A percentile compares a stretch with the other conserved stretches of the same genome.
These are phyloP conservation scores for Sebastes elongatus DNA, from an alignment of 2,797 vertebrate genomes.

Conservation along the genomic window DNA sequence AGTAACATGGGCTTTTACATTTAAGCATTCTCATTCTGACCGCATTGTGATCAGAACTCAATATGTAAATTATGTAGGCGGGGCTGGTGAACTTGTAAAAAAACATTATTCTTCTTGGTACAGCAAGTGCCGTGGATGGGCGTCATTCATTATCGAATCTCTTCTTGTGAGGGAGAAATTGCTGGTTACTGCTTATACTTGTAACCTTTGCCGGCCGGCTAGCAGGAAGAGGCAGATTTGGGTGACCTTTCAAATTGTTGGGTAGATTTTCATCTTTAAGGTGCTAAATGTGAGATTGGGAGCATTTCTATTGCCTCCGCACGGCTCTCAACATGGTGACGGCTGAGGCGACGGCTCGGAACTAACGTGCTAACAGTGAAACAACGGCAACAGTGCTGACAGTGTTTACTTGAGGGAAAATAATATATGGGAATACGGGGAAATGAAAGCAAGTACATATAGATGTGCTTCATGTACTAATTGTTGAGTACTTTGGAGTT, in stretches of 20 bases:
- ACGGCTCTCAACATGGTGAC: too few species aligned
- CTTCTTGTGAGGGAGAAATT: neutral
- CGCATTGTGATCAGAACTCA: neutral
- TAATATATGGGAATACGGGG: neutral
- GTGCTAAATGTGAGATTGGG: too few species aligned
- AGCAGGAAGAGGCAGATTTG: neutral
- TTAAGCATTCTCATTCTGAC: neutral
- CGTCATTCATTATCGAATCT: neutral
- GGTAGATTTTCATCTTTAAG: neutral
- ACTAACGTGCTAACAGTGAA: too few species aligned
- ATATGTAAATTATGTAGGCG: too few species aligned
- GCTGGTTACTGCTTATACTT: neutral
- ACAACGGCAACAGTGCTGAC: too few species aligned
- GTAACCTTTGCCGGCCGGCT: neutral
- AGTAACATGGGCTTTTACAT: neutral
- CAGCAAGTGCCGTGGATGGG: neutral
- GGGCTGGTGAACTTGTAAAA: too few species aligned
- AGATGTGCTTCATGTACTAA: neutral
- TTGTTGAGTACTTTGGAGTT: neutral
- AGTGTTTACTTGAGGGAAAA: too few species aligned
- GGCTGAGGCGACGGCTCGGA: too few species aligned
- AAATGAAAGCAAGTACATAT: neutral
- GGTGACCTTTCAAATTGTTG: neutral
- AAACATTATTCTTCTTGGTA: neutral
- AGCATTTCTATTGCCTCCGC: too few species aligned